A percentile compares a stretch with the other conserved stretches of the same genome.
These are phyloP conservation scores for Bos javanicus DNA, from an alignment of 2,113 vertebrate species.

Conservation along the genomic window DNA sequence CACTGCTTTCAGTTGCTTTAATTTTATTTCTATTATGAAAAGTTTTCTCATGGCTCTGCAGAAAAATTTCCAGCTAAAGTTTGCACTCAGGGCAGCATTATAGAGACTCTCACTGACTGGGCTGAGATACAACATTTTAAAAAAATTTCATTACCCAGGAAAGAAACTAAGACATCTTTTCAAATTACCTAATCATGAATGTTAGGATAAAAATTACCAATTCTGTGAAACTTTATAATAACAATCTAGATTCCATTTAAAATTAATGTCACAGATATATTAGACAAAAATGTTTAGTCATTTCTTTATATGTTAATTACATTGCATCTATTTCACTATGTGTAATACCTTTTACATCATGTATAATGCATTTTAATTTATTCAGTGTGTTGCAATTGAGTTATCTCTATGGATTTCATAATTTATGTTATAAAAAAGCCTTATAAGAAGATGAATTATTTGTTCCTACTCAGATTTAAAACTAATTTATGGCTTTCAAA, in stretches of 20 bases:
- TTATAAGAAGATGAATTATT: constrained; percentile 27
- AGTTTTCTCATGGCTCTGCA: neutral
- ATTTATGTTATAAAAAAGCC: constrained; percentile 37
- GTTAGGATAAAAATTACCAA: neutral
- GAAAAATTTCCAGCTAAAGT: neutral
- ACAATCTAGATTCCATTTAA: neutral
- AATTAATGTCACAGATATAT: neutral
- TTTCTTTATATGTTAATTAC: constrained; percentile 40
- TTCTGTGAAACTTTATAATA: neutral
- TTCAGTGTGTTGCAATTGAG: neutral
- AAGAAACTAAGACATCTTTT: neutral
- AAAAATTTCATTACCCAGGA: neutral
- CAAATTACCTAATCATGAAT: neutral
- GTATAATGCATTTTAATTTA: constrained; percentile 38
- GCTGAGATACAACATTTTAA: neutral
- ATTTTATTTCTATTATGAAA: neutral
- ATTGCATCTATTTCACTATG: neutral
- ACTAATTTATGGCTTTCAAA: constrained; percentile 44
- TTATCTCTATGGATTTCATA: constrained; percentile 35
- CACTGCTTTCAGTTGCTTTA: neutral
- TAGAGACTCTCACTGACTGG: neutral
- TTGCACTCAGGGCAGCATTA: neutral
- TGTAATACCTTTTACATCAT: neutral
- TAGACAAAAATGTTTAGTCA: neutral
- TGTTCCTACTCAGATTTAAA: constrained; percentile 29